phyloP scores from a whole-genome alignment of 2,888 invertebrate species.

The Adela reaumurella region DNA sequence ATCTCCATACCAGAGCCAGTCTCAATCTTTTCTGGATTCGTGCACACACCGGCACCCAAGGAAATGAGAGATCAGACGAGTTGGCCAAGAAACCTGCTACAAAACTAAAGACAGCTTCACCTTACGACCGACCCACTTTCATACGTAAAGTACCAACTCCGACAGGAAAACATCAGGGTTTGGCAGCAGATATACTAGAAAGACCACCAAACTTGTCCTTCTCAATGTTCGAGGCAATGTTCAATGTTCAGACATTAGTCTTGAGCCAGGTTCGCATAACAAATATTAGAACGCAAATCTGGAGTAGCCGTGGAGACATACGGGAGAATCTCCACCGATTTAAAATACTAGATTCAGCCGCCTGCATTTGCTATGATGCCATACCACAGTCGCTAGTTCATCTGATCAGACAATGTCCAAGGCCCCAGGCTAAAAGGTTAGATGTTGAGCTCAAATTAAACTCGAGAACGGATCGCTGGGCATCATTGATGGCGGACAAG shows the following conservation, averaged over 20 bases:
- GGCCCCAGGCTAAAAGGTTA: no score
- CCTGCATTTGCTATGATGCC: constrained; percentile 2
- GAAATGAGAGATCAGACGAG: not conserved
- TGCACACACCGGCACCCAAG: not conserved
- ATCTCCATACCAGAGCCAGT: no score
- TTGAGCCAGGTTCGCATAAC: not conserved
- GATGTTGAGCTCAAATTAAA: no score
- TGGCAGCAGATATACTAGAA: not conserved
- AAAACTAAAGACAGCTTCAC: not conserved
- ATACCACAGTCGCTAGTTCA: not conserved
- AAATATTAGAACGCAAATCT: not conserved
- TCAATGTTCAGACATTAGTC: no score
- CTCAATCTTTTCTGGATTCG: not conserved
- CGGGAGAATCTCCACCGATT: constrained; percentile 8
- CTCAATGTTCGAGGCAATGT: not conserved
- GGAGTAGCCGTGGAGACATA: constrained; percentile 10
- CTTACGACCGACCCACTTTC: not conserved
- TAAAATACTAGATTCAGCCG: constrained; percentile 6
- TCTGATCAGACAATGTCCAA: not conserved
- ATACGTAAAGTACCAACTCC: not conserved
- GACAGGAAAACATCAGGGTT: not conserved
- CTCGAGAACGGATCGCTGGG: no score
- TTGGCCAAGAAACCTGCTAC: not conserved
- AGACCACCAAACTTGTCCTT: not conserved
- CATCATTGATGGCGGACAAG: no score